Evolutionary conservation across 1,140 invertebrate genomes (phyloP), one percentile per base, ranked within the genome.

Genomic region (Scaptomyza hsui): DNA sequence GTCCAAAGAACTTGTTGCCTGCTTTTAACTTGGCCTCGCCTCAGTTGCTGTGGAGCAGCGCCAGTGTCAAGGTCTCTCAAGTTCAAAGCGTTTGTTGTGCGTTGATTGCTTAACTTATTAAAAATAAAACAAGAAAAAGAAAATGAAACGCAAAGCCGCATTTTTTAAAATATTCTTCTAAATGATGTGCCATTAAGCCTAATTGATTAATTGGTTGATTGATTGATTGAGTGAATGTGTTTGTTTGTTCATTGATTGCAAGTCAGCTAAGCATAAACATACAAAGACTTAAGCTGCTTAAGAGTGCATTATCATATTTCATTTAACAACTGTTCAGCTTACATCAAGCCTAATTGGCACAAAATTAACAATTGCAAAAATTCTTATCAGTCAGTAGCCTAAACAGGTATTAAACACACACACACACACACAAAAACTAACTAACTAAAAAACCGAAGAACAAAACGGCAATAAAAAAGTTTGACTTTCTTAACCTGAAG

Each of bases 11-110:
- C 67, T 75, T 56, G 78, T 72, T 63, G 63, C 48, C 67, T 73
- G 76, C 18, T 35, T 55, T 19, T 29, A 60, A 21, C 53, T 65
- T 81, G 56, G 41, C 12, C 29, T 37, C 12, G 37, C 13, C 61
- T 64, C 79, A 91, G 90, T 91, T 78, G 82, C 72, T 73, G 81
- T 88, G 85, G 76, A 91, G 77, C 89, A 80, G 85, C 90, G 71
- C 75, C 90, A 91, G 89, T 91, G 90, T 91, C 90, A 91, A 91
- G 90, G 90, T 91, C 90, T 91, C 80, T 90, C 80, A 89, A 91
- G 90, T 90, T 91, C 90, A 88, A 75, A 79, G 79, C 74, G 71
- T 85, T 70, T 57, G 45, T 57, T 56, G 42, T 65, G 52, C 52
- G 52, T 57, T 15, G 52, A 47, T 56, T 57, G 62, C 53, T 57